phyloP scores from a whole-genome alignment of 2,888 invertebrate species.

The Caenorhabditis auriculariae region DNA sequence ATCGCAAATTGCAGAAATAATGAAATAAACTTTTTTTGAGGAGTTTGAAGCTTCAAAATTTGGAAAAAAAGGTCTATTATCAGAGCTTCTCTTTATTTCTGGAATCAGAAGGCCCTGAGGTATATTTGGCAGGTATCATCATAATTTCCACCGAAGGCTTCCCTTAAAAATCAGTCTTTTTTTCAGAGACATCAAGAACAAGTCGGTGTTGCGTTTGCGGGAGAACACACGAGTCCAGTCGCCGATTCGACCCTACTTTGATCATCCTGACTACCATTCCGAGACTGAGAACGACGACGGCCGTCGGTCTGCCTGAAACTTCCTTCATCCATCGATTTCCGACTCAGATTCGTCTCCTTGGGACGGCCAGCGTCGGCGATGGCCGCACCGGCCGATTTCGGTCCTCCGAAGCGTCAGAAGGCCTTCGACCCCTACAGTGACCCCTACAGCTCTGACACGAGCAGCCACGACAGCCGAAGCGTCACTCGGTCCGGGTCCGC shows the following conservation, averaged over 20 bases:
- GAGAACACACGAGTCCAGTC: conserved; percentile 51
- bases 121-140: too few relatives aligned
- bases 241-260: conserved; percentile 44
- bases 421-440: conserved; percentile 36
- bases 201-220: conserved; percentile 50
- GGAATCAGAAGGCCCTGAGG: too few relatives aligned
- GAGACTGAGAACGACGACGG: conserved; percentile 53
- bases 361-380: conserved; percentile 36
- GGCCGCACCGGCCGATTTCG: conserved; percentile 27
- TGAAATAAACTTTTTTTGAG: too few relatives aligned
- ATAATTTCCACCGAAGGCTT: too few relatives aligned
- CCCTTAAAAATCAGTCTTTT: too few relatives aligned
- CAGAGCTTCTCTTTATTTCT: too few relatives aligned
- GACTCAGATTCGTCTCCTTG: conserved; percentile 14
- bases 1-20: too few relatives aligned
- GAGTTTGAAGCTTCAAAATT: too few relatives aligned
- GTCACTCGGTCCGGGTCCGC: conserved; percentile 69
- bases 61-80: too few relatives aligned
- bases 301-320: too few relatives aligned
- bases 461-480: conserved; percentile 63
- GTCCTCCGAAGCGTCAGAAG: conserved; percentile 12
- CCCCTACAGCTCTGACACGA: conserved; percentile 46
- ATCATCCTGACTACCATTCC: conserved; percentile 53
- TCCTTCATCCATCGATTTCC: too few relatives aligned
- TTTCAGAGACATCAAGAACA: conserved; percentile 56